Evolutionary conservation across 2,888 invertebrate species (phyloP).

Genomic region (Spodoptera picta): DNA sequence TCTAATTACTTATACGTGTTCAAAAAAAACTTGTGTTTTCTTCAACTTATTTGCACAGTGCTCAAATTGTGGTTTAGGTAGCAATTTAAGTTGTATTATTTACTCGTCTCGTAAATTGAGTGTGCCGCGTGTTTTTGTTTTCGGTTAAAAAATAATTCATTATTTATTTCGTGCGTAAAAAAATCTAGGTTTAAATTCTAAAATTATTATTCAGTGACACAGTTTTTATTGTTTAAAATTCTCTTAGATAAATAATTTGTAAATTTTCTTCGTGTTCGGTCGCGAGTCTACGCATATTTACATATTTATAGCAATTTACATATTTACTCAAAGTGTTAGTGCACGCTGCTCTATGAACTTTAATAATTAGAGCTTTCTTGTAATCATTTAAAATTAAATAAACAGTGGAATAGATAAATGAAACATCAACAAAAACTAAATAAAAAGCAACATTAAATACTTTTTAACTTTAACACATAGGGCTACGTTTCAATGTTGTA

Average conservation of each 20-base stretch:
- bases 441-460: too few species aligned
- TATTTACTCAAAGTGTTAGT: constrained; percentile 41
- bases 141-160: background rate
- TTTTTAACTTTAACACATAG: too few species aligned
- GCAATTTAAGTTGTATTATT: background rate
- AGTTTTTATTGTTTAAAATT: constrained; percentile 7
- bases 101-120: constrained; percentile 8
- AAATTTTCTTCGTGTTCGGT: constrained; percentile 25
- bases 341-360: constrained; percentile 36
- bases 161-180: background rate
- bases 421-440: too few species aligned
- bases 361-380: constrained; percentile 6
- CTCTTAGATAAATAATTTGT: constrained; percentile 27
- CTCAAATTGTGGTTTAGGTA: constrained; percentile 30
- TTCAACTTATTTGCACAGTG: constrained; percentile 49
- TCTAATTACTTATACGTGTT: constrained; percentile 65
- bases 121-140: constrained; percentile 30
- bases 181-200: background rate
- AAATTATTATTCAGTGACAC: background rate
- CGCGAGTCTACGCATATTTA: constrained; percentile 43
- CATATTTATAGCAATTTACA: constrained; percentile 57
- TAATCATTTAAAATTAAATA: background rate
- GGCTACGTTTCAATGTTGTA: background rate
- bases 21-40: constrained; percentile 57
- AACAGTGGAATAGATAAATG: background rate